Evolutionary conservation across 2,113 vertebrate species (phyloP).

Genomic region (Phalacrocorax aristotelis): DNA sequence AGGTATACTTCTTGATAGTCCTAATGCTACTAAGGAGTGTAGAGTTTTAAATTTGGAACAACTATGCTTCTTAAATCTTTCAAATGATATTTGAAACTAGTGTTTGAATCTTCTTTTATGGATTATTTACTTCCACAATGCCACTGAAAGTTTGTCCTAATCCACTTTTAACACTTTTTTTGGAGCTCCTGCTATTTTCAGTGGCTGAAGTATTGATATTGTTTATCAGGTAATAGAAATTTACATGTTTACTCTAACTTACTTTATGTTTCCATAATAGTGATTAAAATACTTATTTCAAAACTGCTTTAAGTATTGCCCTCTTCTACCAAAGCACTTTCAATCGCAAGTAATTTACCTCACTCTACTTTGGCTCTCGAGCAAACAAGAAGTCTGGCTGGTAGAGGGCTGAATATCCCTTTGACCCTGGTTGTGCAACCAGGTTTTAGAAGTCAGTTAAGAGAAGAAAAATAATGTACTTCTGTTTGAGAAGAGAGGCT

Average conservation of each 20-base stretch:
- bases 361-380: neutral
- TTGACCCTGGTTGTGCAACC: neutral
- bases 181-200: neutral
- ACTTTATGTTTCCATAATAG: neutral
- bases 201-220: neutral
- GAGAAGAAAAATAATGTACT: neutral
- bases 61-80: neutral
- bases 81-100: neutral
- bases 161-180: neutral
- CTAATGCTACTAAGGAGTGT: neutral
- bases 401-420: neutral
- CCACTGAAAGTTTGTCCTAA: neutral
- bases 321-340: neutral
- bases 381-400: neutral
- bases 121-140: neutral
- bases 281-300: neutral
- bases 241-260: fast-evolving
- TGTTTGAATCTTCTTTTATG: neutral
- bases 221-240: neutral
- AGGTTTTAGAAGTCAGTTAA: neutral
- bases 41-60: neutral
- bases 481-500: neutral
- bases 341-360: neutral
- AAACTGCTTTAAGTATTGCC: neutral
- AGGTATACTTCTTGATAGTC: neutral